These are phyloP conservation scores for Coelopa pilipes DNA, from an alignment of 2,888 invertebrate genomes.

Conservation along the genomic window DNA sequence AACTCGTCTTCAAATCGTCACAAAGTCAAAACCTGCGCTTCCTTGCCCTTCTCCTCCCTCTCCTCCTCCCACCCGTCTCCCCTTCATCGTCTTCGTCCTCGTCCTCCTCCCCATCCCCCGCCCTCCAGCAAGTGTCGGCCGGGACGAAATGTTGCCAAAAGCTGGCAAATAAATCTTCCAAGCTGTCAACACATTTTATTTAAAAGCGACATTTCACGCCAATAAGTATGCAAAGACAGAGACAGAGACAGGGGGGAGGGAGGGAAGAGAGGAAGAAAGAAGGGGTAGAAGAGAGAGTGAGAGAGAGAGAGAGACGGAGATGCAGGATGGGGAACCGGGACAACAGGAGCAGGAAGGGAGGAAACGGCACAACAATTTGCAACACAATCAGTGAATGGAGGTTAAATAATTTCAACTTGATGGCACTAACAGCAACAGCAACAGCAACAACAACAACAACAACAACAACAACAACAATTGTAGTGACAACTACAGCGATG, in stretches of 20 bases:
- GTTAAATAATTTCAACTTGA: constrained; percentile 33
- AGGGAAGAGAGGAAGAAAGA: background rate
- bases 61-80: too few relatives aligned
- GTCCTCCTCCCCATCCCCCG: too few relatives aligned
- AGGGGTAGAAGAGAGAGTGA: background rate
- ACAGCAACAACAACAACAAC: constrained; percentile 13
- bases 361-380: constrained; percentile 25
- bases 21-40: too few relatives aligned
- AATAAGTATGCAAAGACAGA: constrained; percentile 33
- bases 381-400: constrained; percentile 31
- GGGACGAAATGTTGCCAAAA: constrained; percentile 15
- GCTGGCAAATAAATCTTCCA: constrained; percentile 25
- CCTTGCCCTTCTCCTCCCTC: too few relatives aligned
- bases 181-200: constrained; percentile 38
- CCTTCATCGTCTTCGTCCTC: too few relatives aligned
- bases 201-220: constrained; percentile 38
- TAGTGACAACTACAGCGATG: background rate
- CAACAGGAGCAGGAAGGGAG: constrained; percentile 26
- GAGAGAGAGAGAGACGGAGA: background rate
- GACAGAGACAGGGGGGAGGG: background rate
- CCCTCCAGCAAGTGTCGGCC: too few relatives aligned
- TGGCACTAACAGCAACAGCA: background rate
- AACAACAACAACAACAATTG: constrained; percentile 19
- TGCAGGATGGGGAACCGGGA: background rate
- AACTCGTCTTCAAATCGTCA: too few relatives aligned